Conservation (phyloP, 2,888 invertebrate species). For the Boloria selene region DNA sequence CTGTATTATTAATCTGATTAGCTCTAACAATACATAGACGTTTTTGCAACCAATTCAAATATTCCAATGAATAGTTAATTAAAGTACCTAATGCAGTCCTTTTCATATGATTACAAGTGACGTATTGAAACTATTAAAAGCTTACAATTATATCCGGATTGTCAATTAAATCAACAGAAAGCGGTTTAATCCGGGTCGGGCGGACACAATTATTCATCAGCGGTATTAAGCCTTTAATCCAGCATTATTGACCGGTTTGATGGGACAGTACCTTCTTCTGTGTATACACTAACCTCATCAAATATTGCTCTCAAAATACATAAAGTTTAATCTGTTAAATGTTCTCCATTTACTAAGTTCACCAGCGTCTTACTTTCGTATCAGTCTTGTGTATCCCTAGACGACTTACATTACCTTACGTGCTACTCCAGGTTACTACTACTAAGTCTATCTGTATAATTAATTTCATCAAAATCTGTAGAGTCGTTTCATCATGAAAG, state of each 20-base stretch:
- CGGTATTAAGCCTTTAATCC: slow-evolving; percentile 74
- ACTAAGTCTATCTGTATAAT: too few relatives aligned
- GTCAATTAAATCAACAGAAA: slow-evolving; percentile 79
- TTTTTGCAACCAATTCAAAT: neutral
- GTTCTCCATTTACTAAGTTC: neutral
- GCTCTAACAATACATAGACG: too few relatives aligned
- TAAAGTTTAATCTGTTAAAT: neutral
- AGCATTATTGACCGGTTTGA: slow-evolving; percentile 66
- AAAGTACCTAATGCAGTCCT: slow-evolving; percentile 19
- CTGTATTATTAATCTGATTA: too few relatives aligned
- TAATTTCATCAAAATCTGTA: neutral
- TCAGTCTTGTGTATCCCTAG: too few relatives aligned
- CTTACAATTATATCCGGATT: slow-evolving; percentile 72
- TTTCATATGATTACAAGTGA: slow-evolving; percentile 41
- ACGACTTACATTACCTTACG: too few relatives aligned
- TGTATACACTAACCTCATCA: slow-evolving; percentile 11
- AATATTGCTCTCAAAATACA: slow-evolving; percentile 1
- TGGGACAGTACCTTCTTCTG: slow-evolving; percentile 13
- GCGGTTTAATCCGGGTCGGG: slow-evolving; percentile 74
- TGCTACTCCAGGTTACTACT: too few relatives aligned
- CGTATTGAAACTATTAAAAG: slow-evolving; percentile 68
- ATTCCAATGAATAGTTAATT: slow-evolving; percentile 24
- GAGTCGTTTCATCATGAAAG: too few relatives aligned
- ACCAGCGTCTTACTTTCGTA: too few relatives aligned
- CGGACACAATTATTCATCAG: slow-evolving; percentile 72